Conservation (phyloP, 2,888 invertebrate genomes). For the Leucophora obtusa region DNA sequence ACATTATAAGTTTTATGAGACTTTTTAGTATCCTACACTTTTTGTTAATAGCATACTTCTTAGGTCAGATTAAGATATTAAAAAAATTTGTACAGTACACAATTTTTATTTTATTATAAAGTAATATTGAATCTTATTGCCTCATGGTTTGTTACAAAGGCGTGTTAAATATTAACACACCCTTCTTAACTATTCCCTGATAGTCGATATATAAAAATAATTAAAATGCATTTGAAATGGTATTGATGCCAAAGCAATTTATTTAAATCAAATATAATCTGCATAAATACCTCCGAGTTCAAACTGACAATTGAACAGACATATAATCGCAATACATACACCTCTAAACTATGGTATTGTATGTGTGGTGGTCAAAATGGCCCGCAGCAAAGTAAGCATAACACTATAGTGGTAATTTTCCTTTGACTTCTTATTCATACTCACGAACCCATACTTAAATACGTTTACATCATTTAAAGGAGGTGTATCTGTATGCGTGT, state of each 20-base stretch:
- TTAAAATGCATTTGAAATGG: constrained; percentile 51
- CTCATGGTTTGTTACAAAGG: too few species aligned
- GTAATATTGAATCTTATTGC: too few species aligned
- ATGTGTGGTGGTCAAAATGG: constrained; percentile 31
- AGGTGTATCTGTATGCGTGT: constrained; percentile 23
- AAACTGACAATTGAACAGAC: constrained; percentile 44
- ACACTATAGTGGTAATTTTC: constrained; percentile 50
- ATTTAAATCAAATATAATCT: constrained; percentile 61
- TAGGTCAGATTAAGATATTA: too few species aligned
- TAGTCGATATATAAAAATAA: background rate
- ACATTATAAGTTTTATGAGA: too few species aligned
- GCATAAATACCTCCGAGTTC: constrained; percentile 49
- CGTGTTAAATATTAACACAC: too few species aligned
- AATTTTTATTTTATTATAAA: too few species aligned
- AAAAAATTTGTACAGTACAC: too few species aligned
- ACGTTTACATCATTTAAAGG: background rate
- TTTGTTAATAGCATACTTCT: too few species aligned
- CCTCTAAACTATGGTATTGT: background rate
- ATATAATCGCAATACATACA: background rate
- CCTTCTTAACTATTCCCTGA: too few species aligned
- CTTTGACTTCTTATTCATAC: constrained; percentile 35
- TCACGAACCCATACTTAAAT: constrained; percentile 9
- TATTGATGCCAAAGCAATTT: constrained; percentile 51
- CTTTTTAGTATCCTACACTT: too few species aligned
- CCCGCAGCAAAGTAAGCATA: constrained; percentile 41